phyloP scores from a whole-genome alignment of 2,113 vertebrate genomes.

The Zosterops pallidus region DNA sequence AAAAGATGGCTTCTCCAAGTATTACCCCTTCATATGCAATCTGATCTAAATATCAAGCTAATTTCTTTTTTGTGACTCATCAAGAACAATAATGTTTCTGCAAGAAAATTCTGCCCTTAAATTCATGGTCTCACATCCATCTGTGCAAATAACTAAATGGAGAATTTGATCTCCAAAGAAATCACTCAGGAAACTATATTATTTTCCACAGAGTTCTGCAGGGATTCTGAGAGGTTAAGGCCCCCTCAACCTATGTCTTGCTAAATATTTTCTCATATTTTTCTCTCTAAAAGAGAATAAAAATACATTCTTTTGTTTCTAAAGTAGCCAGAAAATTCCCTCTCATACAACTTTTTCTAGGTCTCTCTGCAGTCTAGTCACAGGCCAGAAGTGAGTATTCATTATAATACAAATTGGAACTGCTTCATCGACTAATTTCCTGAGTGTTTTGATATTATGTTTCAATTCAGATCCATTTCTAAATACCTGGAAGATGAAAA shows the following conservation, averaged over 20 bases:
- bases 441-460: background rate
- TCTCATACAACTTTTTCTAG: background rate
- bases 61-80: conserved; percentile 24
- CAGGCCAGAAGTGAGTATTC: background rate
- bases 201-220: background rate
- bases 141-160: background rate
- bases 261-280: background rate
- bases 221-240: background rate
- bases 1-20: background rate
- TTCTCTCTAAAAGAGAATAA: background rate
- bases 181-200: background rate
- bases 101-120: background rate
- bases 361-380: background rate
- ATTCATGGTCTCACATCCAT: background rate
- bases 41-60: background rate
- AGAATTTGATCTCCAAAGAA: background rate
- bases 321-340: background rate
- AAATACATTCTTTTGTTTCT: background rate
- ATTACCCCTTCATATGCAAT: background rate
- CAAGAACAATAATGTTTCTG: background rate
- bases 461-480: background rate
- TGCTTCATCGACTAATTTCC: background rate
- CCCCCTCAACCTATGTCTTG: background rate
- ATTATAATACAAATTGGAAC: background rate
- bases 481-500: background rate